Evolutionary conservation across 1,140 invertebrate species (phyloP).

Genomic region (Lordiphosa collinella): DNA sequence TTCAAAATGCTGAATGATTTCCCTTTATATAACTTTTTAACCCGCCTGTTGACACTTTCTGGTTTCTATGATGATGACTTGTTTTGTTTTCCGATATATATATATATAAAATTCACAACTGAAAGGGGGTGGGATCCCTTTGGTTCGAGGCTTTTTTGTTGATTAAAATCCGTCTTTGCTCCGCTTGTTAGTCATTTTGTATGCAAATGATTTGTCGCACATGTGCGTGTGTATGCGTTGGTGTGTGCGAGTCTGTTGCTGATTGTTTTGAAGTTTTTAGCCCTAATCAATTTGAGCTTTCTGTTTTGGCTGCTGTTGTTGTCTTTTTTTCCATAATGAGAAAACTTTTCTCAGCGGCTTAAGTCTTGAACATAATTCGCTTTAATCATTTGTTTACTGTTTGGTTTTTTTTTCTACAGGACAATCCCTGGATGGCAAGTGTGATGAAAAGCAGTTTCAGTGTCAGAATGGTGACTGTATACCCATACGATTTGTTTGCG

Average conservation of each 20-base stretch:
- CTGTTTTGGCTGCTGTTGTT: constrained; percentile 24
- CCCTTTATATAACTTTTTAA: constrained; percentile 49
- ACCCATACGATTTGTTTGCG: constrained; percentile 89
- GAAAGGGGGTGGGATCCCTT: constrained; percentile 24
- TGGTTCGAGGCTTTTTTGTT: constrained; percentile 64
- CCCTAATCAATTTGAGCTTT: constrained; percentile 73
- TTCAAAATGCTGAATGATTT: constrained; percentile 34
- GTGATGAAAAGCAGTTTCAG: constrained; percentile 87
- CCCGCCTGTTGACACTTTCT: constrained; percentile 46
- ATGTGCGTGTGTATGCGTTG: constrained; percentile 1
- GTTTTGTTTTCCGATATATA: constrained; percentile 26
- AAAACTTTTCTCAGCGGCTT: constrained; percentile 56
- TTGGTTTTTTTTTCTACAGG: constrained; percentile 37
- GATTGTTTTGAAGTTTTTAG: constrained; percentile 74
- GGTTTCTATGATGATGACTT: constrained; percentile 31
- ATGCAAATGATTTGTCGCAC: constrained; percentile 67
- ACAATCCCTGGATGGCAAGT: constrained; percentile 75
- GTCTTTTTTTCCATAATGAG: constrained; percentile 54
- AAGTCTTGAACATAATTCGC: constrained; percentile 56
- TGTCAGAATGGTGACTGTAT: constrained; percentile 91
- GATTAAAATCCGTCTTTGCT: constrained; percentile 48
- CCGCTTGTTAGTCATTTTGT: constrained; percentile 50
- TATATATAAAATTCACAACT: constrained; percentile 19
- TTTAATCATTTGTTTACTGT: constrained; percentile 58
- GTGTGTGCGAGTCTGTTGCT: constrained; percentile 35